Evolutionary conservation across 2,888 invertebrate genomes (phyloP), one percentile per base, ranked within the genome.

Genomic region (Lasioglossum morio): DNA sequence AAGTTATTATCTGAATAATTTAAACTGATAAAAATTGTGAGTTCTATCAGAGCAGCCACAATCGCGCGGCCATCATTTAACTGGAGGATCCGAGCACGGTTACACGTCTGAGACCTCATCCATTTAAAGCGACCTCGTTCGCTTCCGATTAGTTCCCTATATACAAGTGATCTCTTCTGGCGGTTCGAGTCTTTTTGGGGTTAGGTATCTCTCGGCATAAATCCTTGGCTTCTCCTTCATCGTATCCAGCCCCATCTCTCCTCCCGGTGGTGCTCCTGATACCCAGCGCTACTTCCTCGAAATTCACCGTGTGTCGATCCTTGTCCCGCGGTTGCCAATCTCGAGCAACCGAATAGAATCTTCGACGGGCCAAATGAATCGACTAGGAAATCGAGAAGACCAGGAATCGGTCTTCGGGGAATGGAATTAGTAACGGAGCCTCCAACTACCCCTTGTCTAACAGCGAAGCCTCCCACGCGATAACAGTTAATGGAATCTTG

Each of bases 101-200:
- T 63, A 87, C 87, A 91, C 89, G 90, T 92, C 87, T 89, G 90
- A 89, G 88, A 91, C 89, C 91, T 92, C 91, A 92, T 92, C 91
- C 91, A 92, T 92, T 92, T 92, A 91, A 91, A 92, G 89, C 91
- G 91, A 93, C 91, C 91, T 87, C 91, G 89, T 92, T 86, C 92
- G 90, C 89, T 90, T 91, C 89, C 87, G 78, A 78, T 70, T 75
- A 81, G 75, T 76, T 70, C 75, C 69, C 73, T 76, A 37, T 77
- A 85, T 85, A 86, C 89, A 76, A 82, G 76, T 88, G 89, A 90
- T 88, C 88, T 90, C 89, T 89, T 84, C 79, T 72, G 80, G 86
- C 84, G 89, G 86, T 86, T 89, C 89, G 89, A 88, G 90, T 90
- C 89, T 86, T 87, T 76, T 86, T 82, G 34, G 77, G 89, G 89